A percentile compares a stretch with the other conserved stretches of the same genome.
These are phyloP conservation scores for Salmo trutta DNA, from an alignment of 2,797 vertebrate genomes.

Conservation along the genomic window DNA sequence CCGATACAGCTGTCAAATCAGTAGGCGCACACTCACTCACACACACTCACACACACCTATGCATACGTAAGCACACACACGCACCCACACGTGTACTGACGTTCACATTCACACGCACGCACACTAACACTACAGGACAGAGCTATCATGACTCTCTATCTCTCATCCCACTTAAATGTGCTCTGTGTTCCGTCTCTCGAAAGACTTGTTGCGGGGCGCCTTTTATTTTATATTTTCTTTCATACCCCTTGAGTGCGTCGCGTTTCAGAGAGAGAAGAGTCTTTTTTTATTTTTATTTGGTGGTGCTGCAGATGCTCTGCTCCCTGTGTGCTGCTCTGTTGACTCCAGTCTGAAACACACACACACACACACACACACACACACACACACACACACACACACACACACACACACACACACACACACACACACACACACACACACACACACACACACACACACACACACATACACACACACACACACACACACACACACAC, in stretches of 20 bases:
- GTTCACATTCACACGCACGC: conserved; percentile 20
- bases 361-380: background rate
- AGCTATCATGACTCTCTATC: conserved; percentile 62
- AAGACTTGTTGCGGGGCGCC: conserved; percentile 74
- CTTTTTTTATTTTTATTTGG: conserved; percentile 30
- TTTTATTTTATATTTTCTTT: conserved; percentile 69
- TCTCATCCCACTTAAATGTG: conserved; percentile 70
- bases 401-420: too few species aligned
- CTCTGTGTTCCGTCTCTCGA: conserved; percentile 70
- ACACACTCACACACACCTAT: conserved; percentile 35
- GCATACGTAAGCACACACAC: conserved; percentile 11
- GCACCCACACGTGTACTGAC: conserved; percentile 25
- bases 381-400: background rate
- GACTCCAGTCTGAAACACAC: background rate
- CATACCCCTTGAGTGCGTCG: background rate
- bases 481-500: background rate
- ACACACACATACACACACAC: too few species aligned
- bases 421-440: too few species aligned
- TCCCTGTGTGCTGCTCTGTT: background rate
- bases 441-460: too few species aligned
- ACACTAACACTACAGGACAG: conserved; percentile 29
- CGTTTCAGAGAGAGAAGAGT: background rate
- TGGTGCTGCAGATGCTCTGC: background rate
- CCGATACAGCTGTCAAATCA: conserved; percentile 71
- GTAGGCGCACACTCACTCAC: conserved; percentile 10